phyloP scores from a whole-genome alignment of 2,888 invertebrate genomes.

The Microctonus hyperodae region DNA sequence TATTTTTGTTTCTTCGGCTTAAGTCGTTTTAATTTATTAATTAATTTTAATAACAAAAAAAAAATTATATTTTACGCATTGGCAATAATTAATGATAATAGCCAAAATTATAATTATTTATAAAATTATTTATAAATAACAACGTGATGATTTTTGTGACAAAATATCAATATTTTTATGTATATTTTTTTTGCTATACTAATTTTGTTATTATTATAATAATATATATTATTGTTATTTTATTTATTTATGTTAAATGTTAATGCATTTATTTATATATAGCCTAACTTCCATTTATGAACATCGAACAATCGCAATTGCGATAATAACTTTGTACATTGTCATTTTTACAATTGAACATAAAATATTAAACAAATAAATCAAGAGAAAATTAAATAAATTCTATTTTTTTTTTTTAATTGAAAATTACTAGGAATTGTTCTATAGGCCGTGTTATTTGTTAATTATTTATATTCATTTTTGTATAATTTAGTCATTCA shows the following conservation, averaged over 20 bases:
- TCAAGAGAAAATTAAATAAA: too few species aligned
- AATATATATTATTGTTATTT: conserved; percentile 36
- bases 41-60: not conserved
- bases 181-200: conserved; percentile 32
- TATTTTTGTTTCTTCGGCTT: not conserved
- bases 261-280: too few species aligned
- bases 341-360: not conserved
- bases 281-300: not conserved
- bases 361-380: not conserved
- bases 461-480: not conserved
- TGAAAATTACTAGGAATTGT: not conserved
- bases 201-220: not conserved
- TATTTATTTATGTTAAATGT: conserved; percentile 22
- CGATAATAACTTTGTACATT: conserved; percentile 6
- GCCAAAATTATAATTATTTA: conserved; percentile 31
- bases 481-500: not conserved
- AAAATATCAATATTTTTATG: conserved; percentile 50
- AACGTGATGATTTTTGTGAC: conserved; percentile 47
- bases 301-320: conserved; percentile 2
- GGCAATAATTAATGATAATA: conserved; percentile 18
- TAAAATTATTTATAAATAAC: conserved; percentile 35
- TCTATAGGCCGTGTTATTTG: conserved; percentile 5
- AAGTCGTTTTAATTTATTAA: conserved; percentile 14
- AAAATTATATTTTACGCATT: not conserved
- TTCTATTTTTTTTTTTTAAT: too few species aligned